These are phyloP conservation scores for Leuctra nigra DNA, from an alignment of 2,888 invertebrate genomes.

Conservation along the genomic window DNA sequence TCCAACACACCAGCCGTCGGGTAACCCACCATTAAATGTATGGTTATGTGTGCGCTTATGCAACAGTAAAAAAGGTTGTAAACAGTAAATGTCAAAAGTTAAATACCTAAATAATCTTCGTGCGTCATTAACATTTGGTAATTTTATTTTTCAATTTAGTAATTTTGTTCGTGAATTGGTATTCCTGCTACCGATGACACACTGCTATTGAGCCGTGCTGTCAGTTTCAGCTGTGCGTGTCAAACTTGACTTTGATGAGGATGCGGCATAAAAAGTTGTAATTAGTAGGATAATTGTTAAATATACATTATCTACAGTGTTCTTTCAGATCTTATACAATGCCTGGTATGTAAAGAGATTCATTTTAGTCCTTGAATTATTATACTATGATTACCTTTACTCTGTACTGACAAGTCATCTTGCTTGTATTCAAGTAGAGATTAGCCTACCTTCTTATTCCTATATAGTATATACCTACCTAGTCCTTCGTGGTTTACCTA, in stretches of 20 bases:
- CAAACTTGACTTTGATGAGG: not conserved
- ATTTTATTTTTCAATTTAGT: not conserved
- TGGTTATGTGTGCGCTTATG: no score
- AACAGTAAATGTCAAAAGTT: no score
- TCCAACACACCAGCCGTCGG: no score
- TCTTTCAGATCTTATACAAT: not conserved
- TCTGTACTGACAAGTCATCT: no score
- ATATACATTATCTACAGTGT: not conserved
- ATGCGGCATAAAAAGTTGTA: not conserved
- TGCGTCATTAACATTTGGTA: not conserved
- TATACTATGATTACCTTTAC: no score
- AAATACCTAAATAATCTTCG: not conserved
- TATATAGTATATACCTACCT: no score
- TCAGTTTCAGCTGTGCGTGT: not conserved
- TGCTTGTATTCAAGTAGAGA: no score
- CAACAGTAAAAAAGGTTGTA: no score
- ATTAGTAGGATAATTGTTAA: not conserved
- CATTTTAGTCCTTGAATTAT: no score
- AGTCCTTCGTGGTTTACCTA: no score
- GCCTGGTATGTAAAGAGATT: not conserved
- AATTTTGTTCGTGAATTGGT: not conserved
- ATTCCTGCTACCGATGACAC: not conserved
- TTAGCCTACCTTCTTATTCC: no score
- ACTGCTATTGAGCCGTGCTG: not conserved
- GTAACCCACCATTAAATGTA: no score